Conservation (phyloP, 2,113 vertebrate genomes). For the Anarhynchus alexandrinus region DNA sequence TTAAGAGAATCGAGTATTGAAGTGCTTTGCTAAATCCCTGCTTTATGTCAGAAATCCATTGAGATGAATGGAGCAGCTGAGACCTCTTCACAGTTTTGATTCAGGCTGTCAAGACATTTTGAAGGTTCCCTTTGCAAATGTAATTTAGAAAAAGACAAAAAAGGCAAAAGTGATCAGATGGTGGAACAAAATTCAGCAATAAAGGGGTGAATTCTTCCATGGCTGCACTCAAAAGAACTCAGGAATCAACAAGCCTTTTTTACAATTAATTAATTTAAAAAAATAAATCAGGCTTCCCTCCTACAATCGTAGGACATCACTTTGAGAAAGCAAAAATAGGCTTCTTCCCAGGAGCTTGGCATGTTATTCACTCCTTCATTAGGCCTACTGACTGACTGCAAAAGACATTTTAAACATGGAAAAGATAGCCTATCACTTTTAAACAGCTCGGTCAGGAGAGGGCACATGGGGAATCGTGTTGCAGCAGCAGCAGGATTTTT, state of each 20-base stretch:
- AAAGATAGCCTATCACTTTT: not conserved
- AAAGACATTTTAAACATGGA: not conserved
- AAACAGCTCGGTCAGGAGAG: not conserved
- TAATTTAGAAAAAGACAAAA: not conserved
- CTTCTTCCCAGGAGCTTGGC: not conserved
- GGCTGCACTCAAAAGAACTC: not conserved
- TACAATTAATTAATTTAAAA: not conserved
- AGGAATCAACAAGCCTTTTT: not conserved
- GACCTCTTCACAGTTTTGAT: slow-evolving; percentile 41
- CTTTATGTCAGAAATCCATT: not conserved
- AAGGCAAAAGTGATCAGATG: not conserved
- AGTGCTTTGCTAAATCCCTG: not conserved
- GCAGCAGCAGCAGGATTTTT: not conserved
- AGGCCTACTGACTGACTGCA: not conserved
- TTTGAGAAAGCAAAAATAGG: not conserved
- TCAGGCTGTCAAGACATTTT: slow-evolving; percentile 16
- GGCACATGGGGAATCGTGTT: not conserved
- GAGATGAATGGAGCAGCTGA: slow-evolving; percentile 51
- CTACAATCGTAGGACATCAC: not conserved
- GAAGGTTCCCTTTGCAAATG: not conserved
- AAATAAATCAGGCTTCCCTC: not conserved
- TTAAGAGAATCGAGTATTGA: not conserved
- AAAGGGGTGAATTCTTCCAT: not conserved
- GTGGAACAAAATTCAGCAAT: not conserved
- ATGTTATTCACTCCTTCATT: not conserved